Percentiles rank a stretch among this genome's conserved stretches.
Conservation (phyloP, 2,888 invertebrate genomes). For the Catocala fraxini region DNA sequence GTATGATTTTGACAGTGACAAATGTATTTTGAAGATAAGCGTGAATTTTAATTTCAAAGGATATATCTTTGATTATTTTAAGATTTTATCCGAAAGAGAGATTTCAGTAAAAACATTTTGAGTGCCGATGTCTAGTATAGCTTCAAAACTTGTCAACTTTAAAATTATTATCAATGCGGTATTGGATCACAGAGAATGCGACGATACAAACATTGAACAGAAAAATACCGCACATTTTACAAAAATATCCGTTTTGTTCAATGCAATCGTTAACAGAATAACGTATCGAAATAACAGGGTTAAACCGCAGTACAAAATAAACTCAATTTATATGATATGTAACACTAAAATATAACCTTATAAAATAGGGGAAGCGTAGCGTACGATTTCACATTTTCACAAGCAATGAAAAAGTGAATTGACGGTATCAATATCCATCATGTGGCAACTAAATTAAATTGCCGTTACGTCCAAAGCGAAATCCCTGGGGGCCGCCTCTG, state of each 20-base stretch:
- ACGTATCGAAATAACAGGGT: conserved; percentile 30
- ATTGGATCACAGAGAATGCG: neutral
- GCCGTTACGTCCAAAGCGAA: conserved; percentile 43
- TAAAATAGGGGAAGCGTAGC: conserved; percentile 36
- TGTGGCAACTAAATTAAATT: conserved; percentile 58
- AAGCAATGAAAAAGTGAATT: conserved; percentile 55
- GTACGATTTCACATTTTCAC: conserved; percentile 44
- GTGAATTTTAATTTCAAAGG: conserved; percentile 7
- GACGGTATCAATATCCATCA: conserved; percentile 58
- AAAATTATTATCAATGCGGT: neutral
- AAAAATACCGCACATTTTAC: neutral
- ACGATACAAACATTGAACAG: neutral
- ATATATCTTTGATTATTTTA: neutral
- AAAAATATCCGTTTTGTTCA: neutral
- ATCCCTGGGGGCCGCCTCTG: conserved; percentile 52
- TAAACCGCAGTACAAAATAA: conserved; percentile 29
- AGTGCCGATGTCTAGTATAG: no score
- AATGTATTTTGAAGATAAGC: conserved; percentile 16
- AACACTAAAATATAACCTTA: conserved; percentile 33
- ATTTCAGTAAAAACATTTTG: no score
- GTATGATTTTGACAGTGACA: conserved; percentile 18
- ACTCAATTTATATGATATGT: conserved; percentile 30
- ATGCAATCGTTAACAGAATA: conserved; percentile 10
- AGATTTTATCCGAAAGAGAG: neutral
- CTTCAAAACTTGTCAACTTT: no score